Base-by-base conservation (phyloP, 1,140 invertebrate species). In the Cephus cinctus region DNA sequence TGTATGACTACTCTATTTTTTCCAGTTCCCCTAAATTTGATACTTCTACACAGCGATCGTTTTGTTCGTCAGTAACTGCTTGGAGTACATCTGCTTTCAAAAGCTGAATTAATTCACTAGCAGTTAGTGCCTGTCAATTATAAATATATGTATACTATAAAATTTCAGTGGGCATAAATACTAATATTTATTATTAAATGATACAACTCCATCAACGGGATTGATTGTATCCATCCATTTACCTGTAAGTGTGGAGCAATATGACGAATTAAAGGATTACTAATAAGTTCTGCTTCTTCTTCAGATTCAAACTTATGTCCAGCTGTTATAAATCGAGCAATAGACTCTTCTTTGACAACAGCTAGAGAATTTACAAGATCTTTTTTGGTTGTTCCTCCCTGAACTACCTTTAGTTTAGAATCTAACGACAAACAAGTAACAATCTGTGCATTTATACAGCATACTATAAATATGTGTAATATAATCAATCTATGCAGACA, bases 21-120 rank as follows among this genome's bases (percentile, higher is more conserved):
- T n/a, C n/a, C n/a, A n/a, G n/a, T n/a, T n/a, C n/a, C n/a, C n/a
- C n/a, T n/a, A n/a, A n/a, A n/a, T n/a, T n/a, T n/a, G n/a, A n/a
- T n/a, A n/a, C n/a, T n/a, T n/a, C n/a, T n/a, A n/a, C n/a, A n/a
- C n/a, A n/a, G n/a, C 46, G 53, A 54, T 47, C 53, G 19, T 66
- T 23, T 31, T 59, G 49, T 25, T 68, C 52, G 16, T 54, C 57
- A 9, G 60, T 62, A n/a, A 61, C 50, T 38, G 46, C 25, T 63
- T 74, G 63, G 23, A 75, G 53, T 22, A 61, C 48, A 57, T 82
- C 80, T 16, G 78, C 78, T 64, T 81, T 79, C 2, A 81, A 50
- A 2, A 81, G 62, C 47, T 81, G 75, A 21, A 81, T 63, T 6
- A 80, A 61, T 65, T 83, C 81, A 32, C 69, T 76, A 15, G 77